Evolutionary conservation across 1,140 invertebrate genomes (phyloP), one percentile per base, ranked within the genome.

Genomic region (Homarus americanus): DNA sequence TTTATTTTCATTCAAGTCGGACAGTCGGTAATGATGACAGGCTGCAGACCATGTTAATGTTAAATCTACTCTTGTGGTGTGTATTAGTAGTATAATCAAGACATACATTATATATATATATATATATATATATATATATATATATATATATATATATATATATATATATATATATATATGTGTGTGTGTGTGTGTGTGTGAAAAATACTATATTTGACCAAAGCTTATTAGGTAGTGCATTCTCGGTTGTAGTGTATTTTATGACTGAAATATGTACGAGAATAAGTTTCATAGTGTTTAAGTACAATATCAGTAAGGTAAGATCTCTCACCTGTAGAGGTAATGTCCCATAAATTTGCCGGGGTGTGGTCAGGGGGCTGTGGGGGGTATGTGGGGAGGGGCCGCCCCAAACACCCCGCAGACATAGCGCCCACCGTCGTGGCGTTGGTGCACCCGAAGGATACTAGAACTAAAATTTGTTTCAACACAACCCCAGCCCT

Each of bases 351-450:
- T 20, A 87, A 72, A n/a, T 87, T 79, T 24, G 86, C 12, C 20
- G 86, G 34, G 20, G 38, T 12, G 75, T 80, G 75, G 75, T 63
- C 63, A 20, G 49, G 49, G 44, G 66, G 83, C 41, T 41, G 76
- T 12, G 44, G 75, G 53, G 53, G 86, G 86, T 53, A 40, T 9
- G 86, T 87, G 58, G 76, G 83, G 86, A 79, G 86, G 36, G 86
- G 86, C 20, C 86, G 75, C 40, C 86, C 86, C 40, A 87, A 58
- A 69, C 86, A 87, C 76, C 86, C 86, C 41, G 86, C 66, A 40
- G 86, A 78, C 86, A 87, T 87, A 58, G 44, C 58, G 36, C 86
- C 86, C 76, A 87, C 53, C 41, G 86, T 87, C 86, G 86, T 87
- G 58, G 72, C 49, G 75, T 41, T 34, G 58, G 53, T 83, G 49